These are phyloP conservation scores for Heteromormyrus szaboi DNA, from an alignment of 2,797 vertebrate species.

Conservation along the genomic window DNA sequence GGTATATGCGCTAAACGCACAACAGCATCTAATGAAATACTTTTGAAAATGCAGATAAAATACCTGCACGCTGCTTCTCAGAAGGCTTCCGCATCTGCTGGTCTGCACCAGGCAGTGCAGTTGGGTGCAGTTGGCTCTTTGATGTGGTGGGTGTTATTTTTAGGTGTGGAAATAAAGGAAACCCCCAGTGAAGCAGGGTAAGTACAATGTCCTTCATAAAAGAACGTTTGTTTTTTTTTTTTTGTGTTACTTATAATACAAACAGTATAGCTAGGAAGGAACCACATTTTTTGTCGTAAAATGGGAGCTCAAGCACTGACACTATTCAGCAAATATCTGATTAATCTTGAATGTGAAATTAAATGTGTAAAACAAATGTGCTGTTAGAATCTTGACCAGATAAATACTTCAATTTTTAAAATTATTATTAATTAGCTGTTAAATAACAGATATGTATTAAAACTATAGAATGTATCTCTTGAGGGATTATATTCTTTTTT, in stretches of 20 bases:
- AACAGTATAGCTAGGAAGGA: not conserved
- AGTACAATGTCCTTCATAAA: not conserved
- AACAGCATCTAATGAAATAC: not conserved
- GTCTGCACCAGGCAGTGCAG: not conserved
- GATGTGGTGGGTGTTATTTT: not conserved
- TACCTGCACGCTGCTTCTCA: not conserved
- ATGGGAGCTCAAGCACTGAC: not conserved
- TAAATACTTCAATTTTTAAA: not conserved
- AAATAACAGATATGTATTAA: not conserved
- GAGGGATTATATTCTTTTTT: not conserved
- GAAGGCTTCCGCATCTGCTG: not conserved
- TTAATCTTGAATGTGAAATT: not conserved
- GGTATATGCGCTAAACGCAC: not conserved
- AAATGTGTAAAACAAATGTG: not conserved
- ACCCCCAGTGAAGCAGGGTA: not conserved
- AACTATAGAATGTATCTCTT: not conserved
- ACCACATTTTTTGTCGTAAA: not conserved
- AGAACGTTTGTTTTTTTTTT: not conserved
- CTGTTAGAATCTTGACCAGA: not conserved
- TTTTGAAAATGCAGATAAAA: not conserved
- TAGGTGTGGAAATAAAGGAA: not conserved
- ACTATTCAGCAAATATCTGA: not conserved
- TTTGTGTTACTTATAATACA: not conserved
- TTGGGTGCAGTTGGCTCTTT: not conserved
- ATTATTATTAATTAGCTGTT: not conserved